Base-by-base conservation (phyloP, 2,113 vertebrate genomes). In the Hipposideros armiger region DNA sequence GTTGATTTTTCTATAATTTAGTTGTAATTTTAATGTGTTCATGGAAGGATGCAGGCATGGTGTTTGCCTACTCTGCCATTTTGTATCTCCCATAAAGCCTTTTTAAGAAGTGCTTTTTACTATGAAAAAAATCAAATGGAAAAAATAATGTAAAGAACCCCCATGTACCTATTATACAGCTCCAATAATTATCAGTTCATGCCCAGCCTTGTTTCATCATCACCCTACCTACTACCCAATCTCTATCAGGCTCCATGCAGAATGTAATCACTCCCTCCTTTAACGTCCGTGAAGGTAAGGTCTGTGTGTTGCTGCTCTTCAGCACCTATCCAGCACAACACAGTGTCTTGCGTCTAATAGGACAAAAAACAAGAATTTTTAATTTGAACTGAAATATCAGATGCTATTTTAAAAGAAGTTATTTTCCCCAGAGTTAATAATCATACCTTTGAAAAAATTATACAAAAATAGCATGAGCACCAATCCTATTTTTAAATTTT, bases 401-500 rank as follows among this genome's bases (percentile, higher is more conserved):
- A 84, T 64, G 36, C 16, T 95, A 85, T 87, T 95, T 90, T 52
- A 47, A 97, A 90, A 82, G 9, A 5, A 74, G 11, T 74, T 96
- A n/a, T 94, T 90, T 96, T 76, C 1, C 28, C 42, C 30, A 84
- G 45, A 94, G 54, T 85, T 96, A 94, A 69, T 94, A 73, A 88
- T 81, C 11, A 32, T 73, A 60, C 90, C 52, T 76, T 94, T 87
- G 64, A 60, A 72, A 87, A 97, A 95, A 94, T 88, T 92, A 60
- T 77, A 72, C 47, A 94, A 96, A 96, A 16, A 84, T 72, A 88
- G 62, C 85, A 96, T 74, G 77, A 92, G 50, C 77, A 90, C 58
- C 94, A 95, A 69, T 78, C 62, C 86, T 85, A 96, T 97, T 97
- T 97, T 95, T 86, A 72, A 86, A 84, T 96, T 98, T 96, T 96